phyloP scores from a whole-genome alignment of 2,888 invertebrate genomes.

The Tyria jacobaeae region DNA sequence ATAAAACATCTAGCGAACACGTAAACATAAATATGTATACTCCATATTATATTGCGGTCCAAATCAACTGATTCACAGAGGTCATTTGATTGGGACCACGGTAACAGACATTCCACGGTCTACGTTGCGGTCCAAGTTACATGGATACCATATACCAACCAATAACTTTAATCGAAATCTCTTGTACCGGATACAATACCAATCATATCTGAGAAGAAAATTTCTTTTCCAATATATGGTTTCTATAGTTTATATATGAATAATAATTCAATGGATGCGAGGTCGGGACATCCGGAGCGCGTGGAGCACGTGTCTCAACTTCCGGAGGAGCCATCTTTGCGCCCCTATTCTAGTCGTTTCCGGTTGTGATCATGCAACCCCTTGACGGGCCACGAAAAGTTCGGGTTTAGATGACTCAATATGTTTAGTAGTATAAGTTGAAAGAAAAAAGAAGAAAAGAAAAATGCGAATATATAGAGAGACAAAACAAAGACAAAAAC shows the following conservation, averaged over 20 bases:
- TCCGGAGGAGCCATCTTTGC: conserved; percentile 84
- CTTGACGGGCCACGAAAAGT: conserved; percentile 67
- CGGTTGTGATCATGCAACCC: conserved; percentile 80
- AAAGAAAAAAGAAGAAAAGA: too few species aligned
- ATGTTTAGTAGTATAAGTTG: conserved; percentile 3
- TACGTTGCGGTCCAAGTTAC: not conserved
- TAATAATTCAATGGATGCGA: conserved; percentile 82
- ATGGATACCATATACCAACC: not conserved
- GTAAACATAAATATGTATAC: too few species aligned
- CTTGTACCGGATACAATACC: conserved; percentile 44
- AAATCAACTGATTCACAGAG: not conserved
- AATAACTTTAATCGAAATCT: conserved; percentile 45
- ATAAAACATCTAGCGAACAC: too few species aligned
- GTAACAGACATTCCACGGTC: too few species aligned
- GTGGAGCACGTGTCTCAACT: conserved; percentile 81
- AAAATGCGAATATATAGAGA: too few species aligned
- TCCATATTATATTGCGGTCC: too few species aligned
- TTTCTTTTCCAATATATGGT: conserved; percentile 24
- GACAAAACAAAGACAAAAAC: too few species aligned
- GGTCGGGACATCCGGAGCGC: conserved; percentile 80
- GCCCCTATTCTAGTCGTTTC: conserved; percentile 69
- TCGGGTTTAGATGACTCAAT: not conserved
- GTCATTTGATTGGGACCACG: too few species aligned
- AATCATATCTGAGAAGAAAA: conserved; percentile 35
- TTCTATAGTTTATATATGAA: conserved; percentile 57